phyloP scores from a whole-genome alignment of 2,113 vertebrate species.

The human (Homo sapiens) region DNA sequence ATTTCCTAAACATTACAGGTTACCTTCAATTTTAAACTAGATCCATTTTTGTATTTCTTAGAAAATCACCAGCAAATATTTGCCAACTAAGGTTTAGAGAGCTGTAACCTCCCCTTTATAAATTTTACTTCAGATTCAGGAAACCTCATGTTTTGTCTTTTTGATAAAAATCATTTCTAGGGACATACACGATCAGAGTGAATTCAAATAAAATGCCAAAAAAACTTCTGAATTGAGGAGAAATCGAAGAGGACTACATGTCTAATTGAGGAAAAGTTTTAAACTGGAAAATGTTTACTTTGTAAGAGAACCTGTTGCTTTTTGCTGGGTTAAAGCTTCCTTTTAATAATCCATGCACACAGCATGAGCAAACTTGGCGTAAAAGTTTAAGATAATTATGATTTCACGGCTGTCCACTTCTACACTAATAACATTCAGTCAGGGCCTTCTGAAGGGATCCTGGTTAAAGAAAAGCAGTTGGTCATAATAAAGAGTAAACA shows the following conservation, averaged over 20 bases:
- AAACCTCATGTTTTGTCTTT: background rate
- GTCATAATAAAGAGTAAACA: background rate
- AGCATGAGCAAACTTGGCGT: background rate
- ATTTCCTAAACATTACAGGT: background rate
- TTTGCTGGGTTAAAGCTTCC: background rate
- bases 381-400: background rate
- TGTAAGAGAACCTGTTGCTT: background rate
- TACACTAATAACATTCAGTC: background rate
- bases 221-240: background rate
- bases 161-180: background rate
- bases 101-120: background rate
- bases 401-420: background rate
- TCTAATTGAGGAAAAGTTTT: background rate
- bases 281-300: background rate
- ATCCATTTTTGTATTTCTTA: background rate
- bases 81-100: background rate
- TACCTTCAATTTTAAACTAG: slow-evolving; percentile 1
- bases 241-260: background rate
- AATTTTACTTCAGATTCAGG: slow-evolving; percentile 10
- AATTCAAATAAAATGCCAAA: background rate
- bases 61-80: background rate
- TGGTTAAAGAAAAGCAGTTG: background rate
- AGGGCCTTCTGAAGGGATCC: background rate
- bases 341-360: background rate
- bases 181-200: background rate